A percentile compares a stretch with the other conserved stretches of the same genome.
Conservation (phyloP, 2,113 vertebrate genomes). For the Ictidomys tridecemlineatus region DNA sequence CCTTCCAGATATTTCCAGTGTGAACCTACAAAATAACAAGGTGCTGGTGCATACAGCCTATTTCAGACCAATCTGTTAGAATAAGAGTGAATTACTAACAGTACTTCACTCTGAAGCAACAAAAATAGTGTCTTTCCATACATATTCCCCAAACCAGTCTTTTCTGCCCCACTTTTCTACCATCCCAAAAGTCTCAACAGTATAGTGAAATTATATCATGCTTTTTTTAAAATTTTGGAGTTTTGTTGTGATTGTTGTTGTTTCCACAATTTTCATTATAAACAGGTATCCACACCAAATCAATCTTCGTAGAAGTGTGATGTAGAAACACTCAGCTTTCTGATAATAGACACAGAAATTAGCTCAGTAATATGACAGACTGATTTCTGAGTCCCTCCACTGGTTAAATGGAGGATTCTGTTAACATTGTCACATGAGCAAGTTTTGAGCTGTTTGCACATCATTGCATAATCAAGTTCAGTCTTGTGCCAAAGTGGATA, state of each 20-base stretch:
- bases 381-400: not conserved
- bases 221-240: not conserved
- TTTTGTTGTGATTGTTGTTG: not conserved
- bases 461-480: slow-evolving; percentile 38
- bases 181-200: not conserved
- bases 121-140: not conserved
- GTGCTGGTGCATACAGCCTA: not conserved
- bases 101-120: not conserved
- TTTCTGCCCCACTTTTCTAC: not conserved
- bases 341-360: not conserved
- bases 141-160: not conserved
- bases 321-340: not conserved
- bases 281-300: not conserved
- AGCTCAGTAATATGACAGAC: not conserved
- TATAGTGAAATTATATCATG: not conserved
- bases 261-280: not conserved
- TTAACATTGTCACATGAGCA: not conserved
- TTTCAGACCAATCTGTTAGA: not conserved
- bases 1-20: not conserved
- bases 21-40: not conserved
- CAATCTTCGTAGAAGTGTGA: not conserved
- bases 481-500: not conserved
- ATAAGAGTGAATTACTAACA: not conserved
- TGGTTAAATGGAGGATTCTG: slow-evolving; percentile 3
- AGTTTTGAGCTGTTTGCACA: not conserved